Percentiles rank a stretch among this genome's conserved stretches.
These are phyloP conservation scores for Eupelmus urozonus DNA, from an alignment of 2,888 invertebrate genomes.

Conservation along the genomic window DNA sequence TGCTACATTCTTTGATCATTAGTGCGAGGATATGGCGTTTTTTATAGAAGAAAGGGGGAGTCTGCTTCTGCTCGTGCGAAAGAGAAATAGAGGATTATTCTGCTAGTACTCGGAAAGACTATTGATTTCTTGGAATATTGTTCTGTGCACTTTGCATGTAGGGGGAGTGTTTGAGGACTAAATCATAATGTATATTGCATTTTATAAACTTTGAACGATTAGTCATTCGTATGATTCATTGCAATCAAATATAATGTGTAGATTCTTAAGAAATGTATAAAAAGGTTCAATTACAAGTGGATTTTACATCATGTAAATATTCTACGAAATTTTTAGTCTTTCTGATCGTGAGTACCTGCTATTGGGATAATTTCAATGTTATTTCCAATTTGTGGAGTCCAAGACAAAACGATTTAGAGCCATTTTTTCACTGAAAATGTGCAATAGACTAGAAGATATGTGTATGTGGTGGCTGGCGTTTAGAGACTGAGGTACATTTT, in stretches of 20 bases:
- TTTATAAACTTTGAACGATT: background rate
- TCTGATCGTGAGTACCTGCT: slow-evolving; percentile 14
- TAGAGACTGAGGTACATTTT: slow-evolving; percentile 44
- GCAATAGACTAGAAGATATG: slow-evolving; percentile 46
- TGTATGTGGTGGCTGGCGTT: slow-evolving; percentile 27
- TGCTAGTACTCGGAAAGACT: background rate
- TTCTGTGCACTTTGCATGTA: too few species aligned
- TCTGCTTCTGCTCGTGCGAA: slow-evolving; percentile 8
- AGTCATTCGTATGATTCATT: background rate
- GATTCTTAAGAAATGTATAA: background rate
- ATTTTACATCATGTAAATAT: background rate
- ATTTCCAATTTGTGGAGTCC: slow-evolving; percentile 3
- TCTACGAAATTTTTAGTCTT: slow-evolving; percentile 12
- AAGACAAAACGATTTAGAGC: slow-evolving; percentile 26
- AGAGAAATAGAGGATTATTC: background rate
- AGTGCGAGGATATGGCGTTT: background rate
- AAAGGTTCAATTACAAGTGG: background rate
- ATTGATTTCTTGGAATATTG: slow-evolving; percentile 7
- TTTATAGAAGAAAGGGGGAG: too few species aligned
- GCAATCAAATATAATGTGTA: background rate
- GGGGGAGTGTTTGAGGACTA: slow-evolving; percentile 4
- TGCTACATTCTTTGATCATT: background rate
- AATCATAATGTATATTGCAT: background rate
- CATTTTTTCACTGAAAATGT: slow-evolving; percentile 50
- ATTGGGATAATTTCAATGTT: slow-evolving; percentile 33